Evolutionary conservation across 2,113 vertebrate species (phyloP), one percentile per base, ranked within the genome.

Genomic region (Paraplagusia blochii): DNA sequence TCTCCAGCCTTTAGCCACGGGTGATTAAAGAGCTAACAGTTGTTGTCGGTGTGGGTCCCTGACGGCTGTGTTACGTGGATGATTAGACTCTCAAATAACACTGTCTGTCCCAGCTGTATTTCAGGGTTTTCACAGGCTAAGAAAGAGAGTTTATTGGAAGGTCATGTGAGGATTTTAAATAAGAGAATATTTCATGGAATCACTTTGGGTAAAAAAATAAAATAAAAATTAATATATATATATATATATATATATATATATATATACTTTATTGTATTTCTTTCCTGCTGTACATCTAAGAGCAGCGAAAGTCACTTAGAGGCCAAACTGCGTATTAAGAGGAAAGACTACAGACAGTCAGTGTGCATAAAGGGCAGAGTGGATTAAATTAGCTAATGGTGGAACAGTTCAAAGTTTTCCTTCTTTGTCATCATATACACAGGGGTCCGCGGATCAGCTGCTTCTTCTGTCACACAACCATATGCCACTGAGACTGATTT

Each of bases 1-100:
- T 56, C 40, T 62, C 47, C 7, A 35, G 59, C 45, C 38, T 66
- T 72, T 33, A 66, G 70, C 64, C 72, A 72, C 54, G 45, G 43
- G 43, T 40, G 63, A 84, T 81, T 79, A 76, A 77, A 78, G 61
- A 74, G 65, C 68, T 34, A 77, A 66, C 75, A 79, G 77, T 81
- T 76, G 71, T 58, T 63, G 69, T 77, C 17, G 13, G 40, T 62
- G 63, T 77, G 53, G 36, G 66, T 72, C 70, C 71, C 66, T 46
- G 68, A 69, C 29, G 72, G 58, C 74, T 74, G 60, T 50, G 59
- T 77, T 69, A 75, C 36, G 35, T 36, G 52, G 52, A 73, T 53
- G 59, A 79, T 69, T 63, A 35, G 58, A 72, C 66, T 76, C 33
- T 58, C 51, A 47, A 55, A 76, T 54, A 61, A 39, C 44, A 15